Evolutionary conservation across 1,140 invertebrate genomes (phyloP), one percentile per base, ranked within the genome.

Genomic region (Eufriesea mexicana): DNA sequence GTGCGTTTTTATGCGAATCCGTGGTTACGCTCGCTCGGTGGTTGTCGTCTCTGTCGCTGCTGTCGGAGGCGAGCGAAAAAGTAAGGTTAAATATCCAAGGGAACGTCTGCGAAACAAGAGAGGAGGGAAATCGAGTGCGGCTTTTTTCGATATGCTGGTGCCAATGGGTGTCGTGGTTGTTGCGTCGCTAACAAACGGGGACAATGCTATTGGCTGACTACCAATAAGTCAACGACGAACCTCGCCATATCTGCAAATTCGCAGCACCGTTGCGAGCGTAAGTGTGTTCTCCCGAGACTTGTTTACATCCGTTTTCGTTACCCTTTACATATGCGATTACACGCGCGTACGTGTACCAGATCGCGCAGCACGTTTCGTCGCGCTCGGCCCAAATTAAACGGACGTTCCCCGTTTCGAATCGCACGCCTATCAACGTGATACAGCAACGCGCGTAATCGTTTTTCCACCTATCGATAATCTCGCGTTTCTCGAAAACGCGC

Each of bases 191-290:
- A 73, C 77, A 51, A 84, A 81, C 75, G 78, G 54, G 70, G 70
- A 80, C 77, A 72, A 80, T 78, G 66, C 76, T 72, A 83, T 79
- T 79, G 82, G 68, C 76, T 73, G 76, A 83, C 81, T 79, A 84
- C 77, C 82, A 84, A 84, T 84, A 79, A 84, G 76, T 79, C 77
- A 51, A 54, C 83, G 68, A 54, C 68, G 51, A 84, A 64, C 67
- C 54, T 47, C 75, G 47, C 28, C 66, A 47, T 83, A 78, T 83
- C 76, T 67, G 77, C 51, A 20, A 67, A 79, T 66, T 73, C 77
- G 23, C 77, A 72, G 47, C 47, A 57, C 16, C 54, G 12, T 42
- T 49, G 25, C 47, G 67, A 70, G 68, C 28, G 77, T 79, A 80
- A 80, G 78, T 74, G 83, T 84, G 67, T 67, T 35, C 35, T 4